Evolutionary conservation across 2,113 vertebrate genomes (phyloP), one percentile per base, ranked within the genome.

Genomic region (Acrocephalus kingi): DNA sequence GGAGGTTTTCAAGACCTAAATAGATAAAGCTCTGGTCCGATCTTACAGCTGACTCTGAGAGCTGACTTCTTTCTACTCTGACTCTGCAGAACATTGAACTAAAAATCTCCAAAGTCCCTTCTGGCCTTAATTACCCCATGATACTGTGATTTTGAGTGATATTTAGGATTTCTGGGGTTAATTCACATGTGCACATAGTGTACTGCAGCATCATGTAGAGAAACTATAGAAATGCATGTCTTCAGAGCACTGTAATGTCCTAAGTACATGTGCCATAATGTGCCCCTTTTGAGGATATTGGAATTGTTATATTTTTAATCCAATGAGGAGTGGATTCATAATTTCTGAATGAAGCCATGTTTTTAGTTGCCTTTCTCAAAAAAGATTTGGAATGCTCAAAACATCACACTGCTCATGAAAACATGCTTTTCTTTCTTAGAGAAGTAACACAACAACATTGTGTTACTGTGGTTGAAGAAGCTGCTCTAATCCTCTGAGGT

Each of bases 241-340:
- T 81, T 90, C 1, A 7, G 43, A 85, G 30, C 39, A 33, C 13
- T n/a, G 22, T 24, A 21, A 31, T 78, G 11, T 59, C 35, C 39
- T 22, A 54, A 33, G 15, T 45, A n/a, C 0, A 0, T 33, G 30
- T 62, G 33, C 21, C 27, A 25, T 56, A 64, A 35, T 15, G 39
- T 27, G 11, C 1, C 13, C 23, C 15, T 72, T 69, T 21, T 46
- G 46, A 74, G 41, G 22, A 41, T 88, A 45, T 61, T 51, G 27
- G 22, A 86, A 30, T 48, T 64, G 21, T 16, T 68, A 4, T 39
- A 10, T 74, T 72, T 82, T 92, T 22, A 73, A 43, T 30, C 5
- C 35, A 81, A 15, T 41, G 45, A 74, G 27, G 76, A 69, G 43
- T 58, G 0, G 12, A 25, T 49, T 84, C 11, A 28, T 52, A 56